Base-by-base conservation (phyloP, 2,888 invertebrate genomes). In the Netelia fuscicornis region DNA sequence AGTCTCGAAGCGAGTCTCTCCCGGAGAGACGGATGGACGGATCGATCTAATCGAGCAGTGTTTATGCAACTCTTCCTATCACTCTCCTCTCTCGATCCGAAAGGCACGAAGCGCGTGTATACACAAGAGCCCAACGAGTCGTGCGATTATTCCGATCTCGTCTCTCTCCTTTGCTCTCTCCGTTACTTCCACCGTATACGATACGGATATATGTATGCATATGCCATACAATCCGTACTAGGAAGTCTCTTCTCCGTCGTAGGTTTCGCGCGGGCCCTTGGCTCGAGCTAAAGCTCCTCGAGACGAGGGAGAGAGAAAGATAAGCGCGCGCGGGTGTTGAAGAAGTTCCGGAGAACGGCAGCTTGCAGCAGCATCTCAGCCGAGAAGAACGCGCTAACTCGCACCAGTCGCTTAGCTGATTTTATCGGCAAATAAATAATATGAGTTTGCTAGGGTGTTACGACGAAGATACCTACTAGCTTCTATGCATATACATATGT, bases 391-490 rank as follows among this genome's bases (percentile, higher is more conserved):
- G 81, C 76, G 68, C 70, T 70, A 77, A 76, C 77, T 77, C 60
- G 79, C 84, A 64, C 76, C 67, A 81, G 71, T 72, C 79, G 85
- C 67, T 82, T 76, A 67, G 79, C 82, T 82, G 85, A 85, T 85
- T 82, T 85, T 82, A 85, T 85, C 85, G 71, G 71, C 54, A 80
- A 79, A 85, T 85, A 85, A 85, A 85, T 85, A 85, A 85, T 82
- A 85, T 72, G 85, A 82, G 79, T 82, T 78, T 52, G 79, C 82
- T 37, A 60, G 77, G 65, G 81, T 81, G 84, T 81, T 81, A 44
- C 60, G 54, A 54, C 20, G 54, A 64, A 54, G 54, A 60, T 48
- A 48, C 30, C 30, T 60, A 56, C 17, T 13, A 48, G 11, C 48
- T 48, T 13, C 48, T 13, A 13, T 13, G 11, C 48, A 13, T 48